Base-by-base conservation (phyloP, 2,113 vertebrate genomes). In the Phylloscopus trochiloides region DNA sequence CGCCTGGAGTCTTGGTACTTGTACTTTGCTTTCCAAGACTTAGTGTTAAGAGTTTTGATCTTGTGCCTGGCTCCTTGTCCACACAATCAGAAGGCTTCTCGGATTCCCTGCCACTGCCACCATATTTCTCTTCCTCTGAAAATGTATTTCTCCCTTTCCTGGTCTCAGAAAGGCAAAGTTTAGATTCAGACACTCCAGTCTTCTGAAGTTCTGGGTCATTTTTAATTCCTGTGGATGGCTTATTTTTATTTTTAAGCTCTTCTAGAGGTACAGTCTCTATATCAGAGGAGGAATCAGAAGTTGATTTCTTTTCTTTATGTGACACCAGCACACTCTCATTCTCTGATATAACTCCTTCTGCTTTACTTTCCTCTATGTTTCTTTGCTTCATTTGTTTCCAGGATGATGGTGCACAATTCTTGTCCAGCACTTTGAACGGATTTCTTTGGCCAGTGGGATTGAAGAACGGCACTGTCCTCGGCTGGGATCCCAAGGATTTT, bases 351-450 rank as follows among this genome's bases (percentile, higher is more conserved):
- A 58, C 15, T 68, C 34, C 77, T 73, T 74, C 87, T 48, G 25
- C 31, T 66, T 42, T 79, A 82, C 74, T 92, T 90, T 75, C 65
- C 47, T 92, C 91, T 51, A 24, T 12, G 1, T 68, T 92, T 28
- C 47, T 74, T 87, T 77, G 66, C 32, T 92, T 96, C n/a, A 96
- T 43, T 71, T 92, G 97, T 88, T 95, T 98, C 98, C 97, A 97
- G 66, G 94, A 90, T 3, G 97, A 97, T 18, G 91, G 90, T 40
- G 98, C 88, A 79, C 95, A 89, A 21, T 90, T 97, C 95, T 98
- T 98, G 45, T 93, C 84, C 2, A 98, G 85, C 45, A 97, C 98
- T 95, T 98, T 99, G 74, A 99, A 99, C 0, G 99, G 99, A 95
- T 99, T 99, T 97, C 98, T 98, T 67, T 97, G 97, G 22, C 88